A percentile compares a stretch with the other conserved stretches of the same genome.
phyloP scores from a whole-genome alignment of 1,140 invertebrate genomes.

The Odontomachus brunneus region DNA sequence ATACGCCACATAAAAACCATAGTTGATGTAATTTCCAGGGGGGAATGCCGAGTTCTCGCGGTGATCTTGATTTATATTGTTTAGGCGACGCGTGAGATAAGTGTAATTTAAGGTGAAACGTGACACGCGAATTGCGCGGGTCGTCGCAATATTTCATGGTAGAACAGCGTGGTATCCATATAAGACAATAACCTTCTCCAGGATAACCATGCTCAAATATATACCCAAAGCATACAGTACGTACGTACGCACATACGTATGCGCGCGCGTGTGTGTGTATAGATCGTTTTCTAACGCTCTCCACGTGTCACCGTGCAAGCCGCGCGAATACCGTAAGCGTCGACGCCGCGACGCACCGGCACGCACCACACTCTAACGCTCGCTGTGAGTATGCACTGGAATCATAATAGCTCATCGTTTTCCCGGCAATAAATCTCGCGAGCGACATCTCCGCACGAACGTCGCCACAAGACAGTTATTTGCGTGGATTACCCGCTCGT shows the following conservation, averaged over 20 bases:
- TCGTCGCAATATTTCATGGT: slow-evolving; percentile 11
- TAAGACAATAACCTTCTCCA: neutral
- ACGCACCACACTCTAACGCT: slow-evolving; percentile 6
- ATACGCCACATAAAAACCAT: neutral
- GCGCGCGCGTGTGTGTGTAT: too few relatives aligned
- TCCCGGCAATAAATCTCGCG: neutral
- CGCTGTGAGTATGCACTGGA: slow-evolving; percentile 32
- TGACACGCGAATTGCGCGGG: slow-evolving; percentile 22
- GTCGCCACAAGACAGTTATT: neutral
- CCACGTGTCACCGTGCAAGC: slow-evolving; percentile 63
- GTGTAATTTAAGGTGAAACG: slow-evolving; percentile 19
- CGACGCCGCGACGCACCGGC: neutral
- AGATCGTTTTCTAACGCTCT: slow-evolving; percentile 58
- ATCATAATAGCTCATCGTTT: slow-evolving; percentile 13
- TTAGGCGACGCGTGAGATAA: slow-evolving; percentile 18
- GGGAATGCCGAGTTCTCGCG: neutral
- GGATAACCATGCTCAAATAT: neutral
- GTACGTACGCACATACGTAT: slow-evolving; percentile 10
- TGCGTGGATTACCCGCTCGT: neutral
- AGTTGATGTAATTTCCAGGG: neutral
- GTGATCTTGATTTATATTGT: slow-evolving; percentile 13
- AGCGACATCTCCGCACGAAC: neutral
- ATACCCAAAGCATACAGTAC: slow-evolving; percentile 37
- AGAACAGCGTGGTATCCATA: neutral
- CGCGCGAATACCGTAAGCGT: slow-evolving; percentile 28